Conservation (phyloP, 2,888 invertebrate species). For the Schizaphis graminum region DNA sequence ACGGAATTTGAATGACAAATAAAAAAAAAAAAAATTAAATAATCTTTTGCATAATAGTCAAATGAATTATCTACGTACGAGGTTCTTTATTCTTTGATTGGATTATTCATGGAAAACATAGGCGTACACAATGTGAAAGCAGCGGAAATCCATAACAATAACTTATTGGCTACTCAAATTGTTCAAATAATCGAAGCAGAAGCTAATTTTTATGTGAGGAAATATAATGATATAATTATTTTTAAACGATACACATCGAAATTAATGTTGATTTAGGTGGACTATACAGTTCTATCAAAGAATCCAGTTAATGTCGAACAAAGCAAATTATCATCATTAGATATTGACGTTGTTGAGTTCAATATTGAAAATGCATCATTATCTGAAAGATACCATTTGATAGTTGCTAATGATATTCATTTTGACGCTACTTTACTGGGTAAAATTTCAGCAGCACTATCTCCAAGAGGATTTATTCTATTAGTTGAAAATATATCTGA, state of each 20-base stretch:
- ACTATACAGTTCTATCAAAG: slow-evolving; percentile 49
- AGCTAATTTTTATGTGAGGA: slow-evolving; percentile 47
- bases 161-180: slow-evolving; percentile 23
- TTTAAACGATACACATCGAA: neutral
- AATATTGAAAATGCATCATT: slow-evolving; percentile 38
- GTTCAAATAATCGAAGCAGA: slow-evolving; percentile 57
- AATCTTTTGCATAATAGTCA: neutral
- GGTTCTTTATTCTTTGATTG: slow-evolving; percentile 42
- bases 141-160: slow-evolving; percentile 39
- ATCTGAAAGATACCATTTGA: slow-evolving; percentile 31
- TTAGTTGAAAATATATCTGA: slow-evolving; percentile 21
- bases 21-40: neutral
- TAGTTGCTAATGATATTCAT: slow-evolving; percentile 33
- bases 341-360: slow-evolving; percentile 33
- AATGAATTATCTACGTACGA: slow-evolving; percentile 42
- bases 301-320: neutral
- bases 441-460: slow-evolving; percentile 32
- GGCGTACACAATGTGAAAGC: slow-evolving; percentile 37
- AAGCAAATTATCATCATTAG: slow-evolving; percentile 43
- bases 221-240: neutral
- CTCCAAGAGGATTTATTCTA: slow-evolving; percentile 55
- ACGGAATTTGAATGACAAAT: neutral
- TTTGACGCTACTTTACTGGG: slow-evolving; percentile 5
- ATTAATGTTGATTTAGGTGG: neutral
- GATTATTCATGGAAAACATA: slow-evolving; percentile 60